A percentile compares a stretch with the other conserved stretches of the same genome.
Evolutionary conservation across 2,888 invertebrate species (phyloP).

Genomic region (Xestia ashworthii): DNA sequence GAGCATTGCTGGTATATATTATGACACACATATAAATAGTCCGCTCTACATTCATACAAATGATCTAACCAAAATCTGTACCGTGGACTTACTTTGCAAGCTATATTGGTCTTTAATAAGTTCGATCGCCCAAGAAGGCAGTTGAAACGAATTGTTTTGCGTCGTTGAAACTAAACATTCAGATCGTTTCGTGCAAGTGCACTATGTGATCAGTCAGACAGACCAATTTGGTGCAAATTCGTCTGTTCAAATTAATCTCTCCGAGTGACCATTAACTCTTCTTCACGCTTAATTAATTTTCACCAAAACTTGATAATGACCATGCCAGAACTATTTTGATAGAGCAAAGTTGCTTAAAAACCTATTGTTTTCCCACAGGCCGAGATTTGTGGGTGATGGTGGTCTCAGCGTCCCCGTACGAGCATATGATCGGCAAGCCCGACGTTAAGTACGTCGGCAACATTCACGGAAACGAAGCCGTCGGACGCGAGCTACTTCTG

Average conservation of each 20-base stretch:
- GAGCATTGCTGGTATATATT: neutral
- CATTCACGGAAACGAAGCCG: constrained; percentile 99
- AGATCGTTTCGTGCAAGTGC: neutral
- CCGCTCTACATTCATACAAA: neutral
- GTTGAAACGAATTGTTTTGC: neutral
- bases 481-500: constrained; percentile 98
- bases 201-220: too few relatives aligned
- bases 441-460: constrained; percentile 99
- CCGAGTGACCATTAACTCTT: neutral
- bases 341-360: neutral
- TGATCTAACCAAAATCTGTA: neutral
- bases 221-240: neutral
- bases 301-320: neutral
- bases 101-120: neutral
- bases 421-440: constrained; percentile 98
- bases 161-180: neutral
- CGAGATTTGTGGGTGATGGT: constrained; percentile 98
- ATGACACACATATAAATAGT: neutral
- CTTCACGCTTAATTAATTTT: neutral
- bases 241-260: neutral
- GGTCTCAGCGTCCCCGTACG: constrained; percentile 96
- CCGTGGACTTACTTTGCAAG: neutral
- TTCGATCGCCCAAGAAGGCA: neutral
- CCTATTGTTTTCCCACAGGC: constrained; percentile 86
- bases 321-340: neutral